Conservation (phyloP, 2,888 invertebrate species). For the Xanthorhoe spadicearia region DNA sequence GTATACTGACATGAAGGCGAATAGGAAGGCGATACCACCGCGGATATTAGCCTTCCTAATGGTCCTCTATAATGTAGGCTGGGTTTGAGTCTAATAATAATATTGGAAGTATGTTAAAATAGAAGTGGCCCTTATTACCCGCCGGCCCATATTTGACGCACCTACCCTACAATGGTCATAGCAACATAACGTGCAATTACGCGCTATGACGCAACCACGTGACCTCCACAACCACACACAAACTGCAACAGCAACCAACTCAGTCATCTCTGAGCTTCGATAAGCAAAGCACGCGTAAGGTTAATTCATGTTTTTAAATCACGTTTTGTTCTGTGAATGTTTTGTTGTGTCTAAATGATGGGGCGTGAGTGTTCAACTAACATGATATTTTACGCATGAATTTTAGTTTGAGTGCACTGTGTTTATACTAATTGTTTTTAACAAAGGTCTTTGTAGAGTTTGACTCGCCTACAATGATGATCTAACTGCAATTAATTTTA, state of each 20-base stretch:
- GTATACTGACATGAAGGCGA: too few relatives aligned
- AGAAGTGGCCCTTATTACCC: too few relatives aligned
- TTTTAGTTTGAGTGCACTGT: constrained; percentile 12
- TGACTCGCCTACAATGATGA: constrained; percentile 32
- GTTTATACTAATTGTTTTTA: constrained; percentile 16
- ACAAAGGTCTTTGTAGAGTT: constrained; percentile 28
- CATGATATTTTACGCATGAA: constrained; percentile 23
- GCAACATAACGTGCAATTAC: constrained; percentile 22
- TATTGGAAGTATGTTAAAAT: too few relatives aligned
- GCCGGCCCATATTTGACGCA: too few relatives aligned
- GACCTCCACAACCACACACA: constrained; percentile 22
- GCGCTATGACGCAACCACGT: constrained; percentile 24
- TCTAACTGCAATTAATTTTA: constrained; percentile 32
- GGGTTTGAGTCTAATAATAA: too few relatives aligned
- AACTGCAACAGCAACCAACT: constrained; percentile 16
- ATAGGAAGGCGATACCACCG: too few relatives aligned
- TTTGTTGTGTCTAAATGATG: constrained; percentile 52
- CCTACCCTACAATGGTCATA: constrained; percentile 19
- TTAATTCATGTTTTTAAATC: constrained; percentile 17
- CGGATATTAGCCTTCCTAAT: too few relatives aligned
- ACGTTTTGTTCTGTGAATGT: constrained; percentile 43
- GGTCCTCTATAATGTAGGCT: too few relatives aligned
- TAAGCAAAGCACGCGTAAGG: constrained; percentile 30
- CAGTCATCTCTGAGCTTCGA: constrained; percentile 25
- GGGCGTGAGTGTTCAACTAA: constrained; percentile 58